phyloP scores from a whole-genome alignment of 92 coral and sea anemone genomes.

The Phenganax marumi region DNA sequence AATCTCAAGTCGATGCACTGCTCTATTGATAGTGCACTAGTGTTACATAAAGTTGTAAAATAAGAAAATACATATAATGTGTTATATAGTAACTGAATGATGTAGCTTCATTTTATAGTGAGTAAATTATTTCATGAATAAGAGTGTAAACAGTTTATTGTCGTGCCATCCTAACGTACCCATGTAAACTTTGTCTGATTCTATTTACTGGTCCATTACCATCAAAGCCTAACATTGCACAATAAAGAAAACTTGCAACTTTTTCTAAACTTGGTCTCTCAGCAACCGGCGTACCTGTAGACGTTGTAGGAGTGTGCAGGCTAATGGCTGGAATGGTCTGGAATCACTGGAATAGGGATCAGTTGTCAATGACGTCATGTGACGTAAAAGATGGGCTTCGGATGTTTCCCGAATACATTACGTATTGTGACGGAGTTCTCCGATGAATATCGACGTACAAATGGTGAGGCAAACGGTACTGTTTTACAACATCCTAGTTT shows the following conservation, averaged over 20 bases:
- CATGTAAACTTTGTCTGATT: too few relatives aligned
- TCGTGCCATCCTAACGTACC: too few relatives aligned
- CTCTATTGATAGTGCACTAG: not conserved
- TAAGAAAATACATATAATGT: not conserved
- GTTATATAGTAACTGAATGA: not conserved
- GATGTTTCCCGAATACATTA: not conserved
- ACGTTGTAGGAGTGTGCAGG: not conserved
- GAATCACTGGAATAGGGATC: not conserved
- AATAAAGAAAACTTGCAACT: not conserved
- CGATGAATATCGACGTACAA: not conserved
- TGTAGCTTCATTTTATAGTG: not conserved
- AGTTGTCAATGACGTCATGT: not conserved
- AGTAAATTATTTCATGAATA: constrained; percentile 1
- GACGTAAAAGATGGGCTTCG: not conserved
- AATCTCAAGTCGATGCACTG: not conserved
- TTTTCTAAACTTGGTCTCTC: too few relatives aligned
- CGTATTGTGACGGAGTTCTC: not conserved
- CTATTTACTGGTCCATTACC: not conserved
- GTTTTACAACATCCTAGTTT: not conserved
- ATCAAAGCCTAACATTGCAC: not conserved
- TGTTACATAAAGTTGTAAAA: constrained; percentile 14
- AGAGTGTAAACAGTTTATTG: too few relatives aligned
- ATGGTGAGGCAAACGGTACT: too few relatives aligned
- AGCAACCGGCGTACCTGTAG: too few relatives aligned
- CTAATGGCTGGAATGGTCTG: not conserved